Conservation (phyloP, 2,888 invertebrate species). For the Hipparchia sbordonii region DNA sequence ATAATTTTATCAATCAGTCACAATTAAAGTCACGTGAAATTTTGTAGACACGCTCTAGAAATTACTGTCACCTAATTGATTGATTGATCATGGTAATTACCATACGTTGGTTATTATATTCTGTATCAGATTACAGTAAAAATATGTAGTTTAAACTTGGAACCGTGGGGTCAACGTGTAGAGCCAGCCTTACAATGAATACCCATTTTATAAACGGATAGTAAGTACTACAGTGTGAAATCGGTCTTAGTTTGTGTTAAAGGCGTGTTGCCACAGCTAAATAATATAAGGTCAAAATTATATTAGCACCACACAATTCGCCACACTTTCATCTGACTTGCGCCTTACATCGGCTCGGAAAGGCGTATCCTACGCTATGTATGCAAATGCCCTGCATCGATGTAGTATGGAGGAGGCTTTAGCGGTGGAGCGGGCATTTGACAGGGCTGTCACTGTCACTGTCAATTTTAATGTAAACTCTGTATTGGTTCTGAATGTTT, state of each 20-base stretch:
- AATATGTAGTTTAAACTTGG: too few species aligned
- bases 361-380: conserved; percentile 49
- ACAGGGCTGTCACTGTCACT: conserved; percentile 11
- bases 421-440: conserved; percentile 32
- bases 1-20: too few species aligned
- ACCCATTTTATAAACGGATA: background rate
- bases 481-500: too few species aligned
- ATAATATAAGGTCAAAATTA: conserved; percentile 23
- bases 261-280: conserved; percentile 18
- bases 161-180: too few species aligned
- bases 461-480: too few species aligned
- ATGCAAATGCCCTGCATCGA: conserved; percentile 38
- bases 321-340: conserved; percentile 25
- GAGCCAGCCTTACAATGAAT: background rate
- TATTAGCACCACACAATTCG: conserved; percentile 28
- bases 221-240: background rate
- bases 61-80: too few species aligned
- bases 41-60: too few species aligned
- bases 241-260: background rate
- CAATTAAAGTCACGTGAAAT: too few species aligned
- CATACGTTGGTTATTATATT: too few species aligned
- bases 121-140: too few species aligned
- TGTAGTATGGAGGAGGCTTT: conserved; percentile 54
- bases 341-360: conserved; percentile 25
- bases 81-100: too few species aligned